Evolutionary conservation across 2,888 invertebrate species (phyloP).

Genomic region (Tipula vernalis): DNA sequence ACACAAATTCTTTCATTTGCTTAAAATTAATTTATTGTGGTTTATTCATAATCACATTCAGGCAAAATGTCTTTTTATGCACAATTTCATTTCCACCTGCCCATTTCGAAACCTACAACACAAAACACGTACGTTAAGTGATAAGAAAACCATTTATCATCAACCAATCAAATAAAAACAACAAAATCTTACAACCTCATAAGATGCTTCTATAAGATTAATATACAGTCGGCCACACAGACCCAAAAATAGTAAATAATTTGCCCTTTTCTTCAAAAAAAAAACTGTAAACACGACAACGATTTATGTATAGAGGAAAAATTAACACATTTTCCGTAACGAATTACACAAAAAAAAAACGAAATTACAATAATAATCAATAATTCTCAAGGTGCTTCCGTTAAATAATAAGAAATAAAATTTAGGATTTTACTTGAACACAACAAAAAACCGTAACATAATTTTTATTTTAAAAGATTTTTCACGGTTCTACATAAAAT

Average conservation of each 20-base stretch:
- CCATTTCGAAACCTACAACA: neutral
- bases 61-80: neutral
- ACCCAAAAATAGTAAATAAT: neutral
- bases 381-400: constrained; percentile 4
- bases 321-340: constrained; percentile 4
- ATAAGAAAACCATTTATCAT: constrained; percentile 8
- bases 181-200: neutral
- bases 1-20: neutral
- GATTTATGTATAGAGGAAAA: neutral
- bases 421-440: neutral
- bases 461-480: neutral
- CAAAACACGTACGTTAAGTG: neutral
- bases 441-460: neutral
- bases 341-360: neutral
- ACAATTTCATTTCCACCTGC: neutral
- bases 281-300: neutral
- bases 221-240: neutral
- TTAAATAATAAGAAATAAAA: neutral
- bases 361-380: neutral
- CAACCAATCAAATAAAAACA: neutral
- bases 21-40: neutral
- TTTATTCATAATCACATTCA: neutral
- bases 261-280: neutral
- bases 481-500: neutral
- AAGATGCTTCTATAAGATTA: neutral